Evolutionary conservation across 2,113 vertebrate species (phyloP), one percentile per base, ranked within the genome.

Genomic region (Takifugu bimaculatus): DNA sequence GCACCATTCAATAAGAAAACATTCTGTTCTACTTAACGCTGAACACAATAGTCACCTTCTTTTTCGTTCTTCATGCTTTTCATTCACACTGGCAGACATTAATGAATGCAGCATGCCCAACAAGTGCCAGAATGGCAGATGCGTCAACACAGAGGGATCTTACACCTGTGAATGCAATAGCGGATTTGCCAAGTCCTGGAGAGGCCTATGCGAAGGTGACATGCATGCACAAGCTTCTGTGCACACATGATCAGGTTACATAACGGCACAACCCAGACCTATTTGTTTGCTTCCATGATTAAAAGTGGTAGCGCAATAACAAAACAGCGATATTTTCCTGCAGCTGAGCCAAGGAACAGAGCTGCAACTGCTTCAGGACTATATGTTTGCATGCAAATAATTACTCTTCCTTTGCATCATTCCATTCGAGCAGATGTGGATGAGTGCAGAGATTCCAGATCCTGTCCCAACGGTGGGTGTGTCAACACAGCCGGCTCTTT

Each of bases 171-270:
- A 94, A 76, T 98, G 95, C 86, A 89, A 88, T 60, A 79, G 51
- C 9, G 95, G 95, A 72, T 96, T 92, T 60, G 57, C 85, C 83
- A 86, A 92, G 88, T 86, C 90, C 50, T 76, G 72, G 77, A 90
- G 88, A 79, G 94, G 91, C 76, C 85, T 88, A 2, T 98, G 96
- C 3, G 92, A 95, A 93, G 95, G 95, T 96, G 87, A 89, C 39
- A 65, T 32, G 52, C 63, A 42, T n/a, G 20, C 14, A 71, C 56
- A 61, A 50, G 53, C 51, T 25, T 32, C 14, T n/a, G 57, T 7
- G 3, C 65, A 70, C 56, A 47, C 62, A 27, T 39, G 27, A 42
- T 75, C 12, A 45, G 60, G 56, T 70, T 55, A 67, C 27, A 47
- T 51, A 74, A 42, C n/a, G 44, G 26, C 50, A 54, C 50, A 54